phyloP scores from a whole-genome alignment of 1,140 invertebrate genomes.

The Tetranychus urticae region DNA sequence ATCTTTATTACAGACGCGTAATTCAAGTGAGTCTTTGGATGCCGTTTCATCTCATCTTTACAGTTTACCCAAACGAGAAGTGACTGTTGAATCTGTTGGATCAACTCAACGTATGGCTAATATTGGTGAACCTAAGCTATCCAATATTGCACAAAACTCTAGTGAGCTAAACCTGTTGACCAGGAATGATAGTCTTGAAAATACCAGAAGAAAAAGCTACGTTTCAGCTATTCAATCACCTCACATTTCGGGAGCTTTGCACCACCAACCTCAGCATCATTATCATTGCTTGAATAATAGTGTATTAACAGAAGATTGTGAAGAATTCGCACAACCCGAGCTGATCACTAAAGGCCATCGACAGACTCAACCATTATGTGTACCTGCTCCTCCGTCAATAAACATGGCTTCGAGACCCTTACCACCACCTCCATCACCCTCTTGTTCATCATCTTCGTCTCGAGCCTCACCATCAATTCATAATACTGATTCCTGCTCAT shows the following conservation, averaged over 20 bases:
- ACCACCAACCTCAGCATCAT: conserved; percentile 1
- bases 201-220: not conserved
- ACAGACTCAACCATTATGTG: too few relatives aligned
- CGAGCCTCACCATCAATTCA: not conserved
- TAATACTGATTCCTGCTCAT: not conserved
- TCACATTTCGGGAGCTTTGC: not conserved
- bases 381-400: not conserved
- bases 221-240: not conserved
- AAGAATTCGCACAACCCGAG: too few relatives aligned
- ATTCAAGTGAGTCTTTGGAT: not conserved
- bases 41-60: not conserved
- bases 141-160: too few relatives aligned
- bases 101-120: too few relatives aligned
- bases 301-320: not conserved
- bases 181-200: not conserved
- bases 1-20: not conserved
- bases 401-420: not conserved
- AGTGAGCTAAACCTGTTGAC: not conserved
- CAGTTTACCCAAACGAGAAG: too few relatives aligned
- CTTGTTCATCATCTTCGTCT: not conserved
- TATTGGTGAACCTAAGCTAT: too few relatives aligned
- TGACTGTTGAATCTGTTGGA: too few relatives aligned
- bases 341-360: not conserved
- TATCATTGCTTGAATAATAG: not conserved
- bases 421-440: not conserved